phyloP scores from a whole-genome alignment of 2,797 vertebrate species.

The Octomys mimax region DNA sequence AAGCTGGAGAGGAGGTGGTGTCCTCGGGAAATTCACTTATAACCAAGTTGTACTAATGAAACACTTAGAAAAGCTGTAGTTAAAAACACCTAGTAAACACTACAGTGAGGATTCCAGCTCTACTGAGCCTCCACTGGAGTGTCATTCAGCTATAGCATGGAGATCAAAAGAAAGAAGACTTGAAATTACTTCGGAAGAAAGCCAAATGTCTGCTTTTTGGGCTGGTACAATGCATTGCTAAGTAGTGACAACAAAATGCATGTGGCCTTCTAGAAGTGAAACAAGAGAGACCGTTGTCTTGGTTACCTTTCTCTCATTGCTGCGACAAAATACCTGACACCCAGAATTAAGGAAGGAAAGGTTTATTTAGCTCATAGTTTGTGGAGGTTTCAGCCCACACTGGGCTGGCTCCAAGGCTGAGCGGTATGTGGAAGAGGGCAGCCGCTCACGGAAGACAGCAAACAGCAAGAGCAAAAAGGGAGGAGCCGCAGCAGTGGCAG shows the following conservation, averaged over 20 bases:
- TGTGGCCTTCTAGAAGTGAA: background rate
- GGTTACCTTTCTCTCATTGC: too few species aligned
- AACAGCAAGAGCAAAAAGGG: too few species aligned
- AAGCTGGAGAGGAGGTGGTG: accelerated
- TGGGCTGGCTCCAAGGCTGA: too few species aligned
- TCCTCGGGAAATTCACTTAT: too few species aligned
- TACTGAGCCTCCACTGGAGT: accelerated
- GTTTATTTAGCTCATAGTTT: too few species aligned
- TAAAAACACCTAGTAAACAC: background rate
- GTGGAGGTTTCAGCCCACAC: too few species aligned
- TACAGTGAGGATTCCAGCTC: background rate
- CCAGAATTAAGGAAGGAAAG: too few species aligned
- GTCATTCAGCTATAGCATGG: background rate
- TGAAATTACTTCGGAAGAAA: background rate
- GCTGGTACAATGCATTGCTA: background rate
- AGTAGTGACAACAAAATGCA: background rate
- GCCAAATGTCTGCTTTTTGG: background rate
- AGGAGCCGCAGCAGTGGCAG: too few species aligned
- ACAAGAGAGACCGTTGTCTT: background rate
- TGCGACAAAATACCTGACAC: too few species aligned
- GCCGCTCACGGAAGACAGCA: too few species aligned
- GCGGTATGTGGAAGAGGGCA: too few species aligned
- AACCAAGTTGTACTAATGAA: background rate
- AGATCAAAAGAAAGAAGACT: background rate
- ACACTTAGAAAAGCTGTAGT: too few species aligned